Percentiles rank a stretch among this genome's conserved stretches.
Evolutionary conservation across 2,888 invertebrate genomes (phyloP).

Genomic region (Eupeodes latifasciatus): DNA sequence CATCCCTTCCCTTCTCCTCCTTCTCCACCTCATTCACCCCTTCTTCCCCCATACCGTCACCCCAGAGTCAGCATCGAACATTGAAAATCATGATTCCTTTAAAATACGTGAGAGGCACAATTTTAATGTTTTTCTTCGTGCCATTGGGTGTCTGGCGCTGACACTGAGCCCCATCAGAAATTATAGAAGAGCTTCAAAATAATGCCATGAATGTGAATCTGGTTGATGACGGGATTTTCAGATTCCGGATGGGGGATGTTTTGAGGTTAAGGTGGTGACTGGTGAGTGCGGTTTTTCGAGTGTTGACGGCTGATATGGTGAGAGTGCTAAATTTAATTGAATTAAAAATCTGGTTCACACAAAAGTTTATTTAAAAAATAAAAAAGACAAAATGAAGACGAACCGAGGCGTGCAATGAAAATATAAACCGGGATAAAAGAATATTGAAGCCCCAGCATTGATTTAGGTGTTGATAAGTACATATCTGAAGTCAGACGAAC

Average conservation of each 20-base stretch:
- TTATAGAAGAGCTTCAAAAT: too few species aligned
- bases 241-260: not conserved
- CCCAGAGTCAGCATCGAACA: not conserved
- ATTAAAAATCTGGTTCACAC: constrained; percentile 58
- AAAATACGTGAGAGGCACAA: constrained; percentile 12
- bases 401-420: not conserved
- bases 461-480: too few species aligned
- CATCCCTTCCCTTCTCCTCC: too few species aligned
- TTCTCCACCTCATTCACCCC: too few species aligned
- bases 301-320: not conserved
- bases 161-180: constrained; percentile 22
- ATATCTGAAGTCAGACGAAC: too few species aligned
- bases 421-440: not conserved
- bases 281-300: not conserved
- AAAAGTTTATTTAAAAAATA: not conserved
- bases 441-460: not conserved
- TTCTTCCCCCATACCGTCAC: not conserved
- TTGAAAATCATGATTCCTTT: not conserved
- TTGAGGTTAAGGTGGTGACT: constrained; percentile 36
- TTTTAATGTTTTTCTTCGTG: constrained; percentile 4
- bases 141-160: constrained; percentile 62
- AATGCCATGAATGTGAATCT: not conserved
- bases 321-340: constrained; percentile 53
- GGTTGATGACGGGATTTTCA: not conserved
- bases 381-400: not conserved